Evolutionary conservation across 2,113 vertebrate genomes (phyloP).

Genomic region (Psephotus haematonotus): DNA sequence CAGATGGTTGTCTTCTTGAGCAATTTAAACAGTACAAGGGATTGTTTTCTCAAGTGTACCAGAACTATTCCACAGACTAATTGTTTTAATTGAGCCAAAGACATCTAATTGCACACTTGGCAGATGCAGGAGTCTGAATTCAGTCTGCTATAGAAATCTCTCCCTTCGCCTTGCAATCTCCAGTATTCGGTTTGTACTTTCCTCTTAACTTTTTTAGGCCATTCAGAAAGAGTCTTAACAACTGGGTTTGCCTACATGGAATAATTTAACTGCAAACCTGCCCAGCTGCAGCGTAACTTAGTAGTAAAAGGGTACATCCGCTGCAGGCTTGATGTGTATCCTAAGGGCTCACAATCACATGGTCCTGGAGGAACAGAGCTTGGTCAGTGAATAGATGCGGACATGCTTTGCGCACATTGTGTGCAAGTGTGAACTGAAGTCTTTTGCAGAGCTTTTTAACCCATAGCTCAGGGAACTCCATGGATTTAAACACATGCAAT

Average conservation of each 20-base stretch:
- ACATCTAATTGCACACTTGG: neutral
- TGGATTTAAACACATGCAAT: neutral
- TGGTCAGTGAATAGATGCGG: neutral
- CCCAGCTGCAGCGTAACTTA: neutral
- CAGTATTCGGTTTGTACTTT: neutral
- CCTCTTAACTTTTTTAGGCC: neutral
- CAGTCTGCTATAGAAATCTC: neutral
- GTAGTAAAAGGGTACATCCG: neutral
- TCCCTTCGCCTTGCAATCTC: neutral
- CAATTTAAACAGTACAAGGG: neutral
- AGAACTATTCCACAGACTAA: neutral
- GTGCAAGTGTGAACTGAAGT: neutral
- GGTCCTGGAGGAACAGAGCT: neutral
- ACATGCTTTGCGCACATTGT: neutral
- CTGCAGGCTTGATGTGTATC: neutral
- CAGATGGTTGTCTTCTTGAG: neutral
- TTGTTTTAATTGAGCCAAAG: neutral
- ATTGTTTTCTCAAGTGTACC: neutral
- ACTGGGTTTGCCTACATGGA: neutral
- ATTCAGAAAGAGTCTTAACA: neutral
- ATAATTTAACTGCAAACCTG: neutral
- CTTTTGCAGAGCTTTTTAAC: neutral
- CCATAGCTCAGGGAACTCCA: neutral
- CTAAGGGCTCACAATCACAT: accelerated
- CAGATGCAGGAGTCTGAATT: neutral